Percentiles rank a stretch among this genome's conserved stretches.
These are phyloP conservation scores for Lutraria rhynchaena DNA, from an alignment of 1,140 invertebrate species.

Conservation along the genomic window DNA sequence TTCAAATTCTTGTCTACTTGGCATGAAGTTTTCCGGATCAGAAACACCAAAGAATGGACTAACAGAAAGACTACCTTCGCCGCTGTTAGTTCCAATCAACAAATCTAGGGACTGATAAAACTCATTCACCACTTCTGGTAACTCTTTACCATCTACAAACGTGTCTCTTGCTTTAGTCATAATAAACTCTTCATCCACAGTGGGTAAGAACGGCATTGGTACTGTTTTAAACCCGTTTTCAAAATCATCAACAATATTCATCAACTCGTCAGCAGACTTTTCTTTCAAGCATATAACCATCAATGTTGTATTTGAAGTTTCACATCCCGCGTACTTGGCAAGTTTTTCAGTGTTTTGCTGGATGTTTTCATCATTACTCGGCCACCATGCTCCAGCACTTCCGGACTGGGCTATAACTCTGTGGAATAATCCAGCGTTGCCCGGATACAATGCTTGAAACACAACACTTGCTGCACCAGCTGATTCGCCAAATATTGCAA, in stretches of 20 bases:
- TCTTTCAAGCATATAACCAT: neutral
- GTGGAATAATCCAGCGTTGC: conserved; percentile 60
- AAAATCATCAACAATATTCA: neutral
- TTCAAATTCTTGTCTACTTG: conserved; percentile 9
- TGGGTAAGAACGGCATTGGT: conserved; percentile 12
- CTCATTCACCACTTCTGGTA: neutral
- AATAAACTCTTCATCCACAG: conserved; percentile 42
- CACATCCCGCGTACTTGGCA: neutral
- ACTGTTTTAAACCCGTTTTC: conserved; percentile 4
- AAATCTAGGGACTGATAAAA: conserved; percentile 53
- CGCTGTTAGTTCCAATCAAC: conserved; percentile 44
- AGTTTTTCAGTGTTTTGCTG: neutral
- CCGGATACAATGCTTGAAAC: conserved; percentile 55
- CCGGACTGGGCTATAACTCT: conserved; percentile 63
- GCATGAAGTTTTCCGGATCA: neutral
- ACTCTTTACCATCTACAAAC: neutral
- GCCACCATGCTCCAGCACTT: conserved; percentile 14
- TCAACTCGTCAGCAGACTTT: neutral
- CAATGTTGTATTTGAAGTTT: neutral
- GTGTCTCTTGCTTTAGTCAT: neutral
- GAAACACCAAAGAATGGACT: neutral
- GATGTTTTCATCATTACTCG: neutral
- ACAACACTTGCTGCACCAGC: conserved; percentile 74
- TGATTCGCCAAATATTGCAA: conserved; percentile 89
- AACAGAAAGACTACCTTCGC: conserved; percentile 30